Evolutionary conservation across 2,888 invertebrate species (phyloP).

Genomic region (Drosophila subsilvestris): DNA sequence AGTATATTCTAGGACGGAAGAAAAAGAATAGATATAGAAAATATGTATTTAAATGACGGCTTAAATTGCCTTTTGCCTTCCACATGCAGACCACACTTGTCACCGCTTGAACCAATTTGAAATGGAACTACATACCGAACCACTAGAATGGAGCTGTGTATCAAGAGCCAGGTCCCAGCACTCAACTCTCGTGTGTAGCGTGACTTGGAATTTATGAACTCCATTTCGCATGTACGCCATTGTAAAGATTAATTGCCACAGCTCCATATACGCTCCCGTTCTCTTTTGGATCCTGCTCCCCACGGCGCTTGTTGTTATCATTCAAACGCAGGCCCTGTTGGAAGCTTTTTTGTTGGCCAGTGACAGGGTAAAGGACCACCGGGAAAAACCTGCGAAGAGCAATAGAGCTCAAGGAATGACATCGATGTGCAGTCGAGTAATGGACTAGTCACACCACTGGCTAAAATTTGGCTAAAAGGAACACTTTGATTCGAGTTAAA

Average conservation of each 20-base stretch:
- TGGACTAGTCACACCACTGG: conserved; percentile 41
- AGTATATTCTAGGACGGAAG: background rate
- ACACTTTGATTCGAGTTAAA: conserved; percentile 13
- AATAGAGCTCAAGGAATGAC: conserved; percentile 47
- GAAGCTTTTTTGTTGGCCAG: conserved; percentile 40
- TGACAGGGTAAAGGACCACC: conserved; percentile 29
- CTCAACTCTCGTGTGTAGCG: conserved; percentile 47
- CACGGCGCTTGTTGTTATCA: conserved; percentile 66
- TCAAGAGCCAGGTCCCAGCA: conserved; percentile 13
- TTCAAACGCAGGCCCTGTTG: conserved; percentile 70
- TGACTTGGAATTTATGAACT: conserved; percentile 76
- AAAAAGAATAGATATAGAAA: background rate
- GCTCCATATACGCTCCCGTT: conserved; percentile 33
- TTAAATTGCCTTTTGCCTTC: conserved; percentile 11
- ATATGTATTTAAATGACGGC: background rate
- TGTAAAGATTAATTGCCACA: conserved; percentile 75
- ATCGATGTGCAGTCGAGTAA: conserved; percentile 63
- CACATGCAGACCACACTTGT: conserved; percentile 2
- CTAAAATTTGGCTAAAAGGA: conserved; percentile 15
- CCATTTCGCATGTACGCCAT: conserved; percentile 74
- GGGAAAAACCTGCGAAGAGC: conserved; percentile 8
- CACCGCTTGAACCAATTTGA: conserved; percentile 12
- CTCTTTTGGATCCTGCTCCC: conserved; percentile 33
- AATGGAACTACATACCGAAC: conserved; percentile 11
- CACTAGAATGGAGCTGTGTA: conserved; percentile 16